phyloP scores from a whole-genome alignment of 1,140 invertebrate species.

The Papilio aristodemus region DNA sequence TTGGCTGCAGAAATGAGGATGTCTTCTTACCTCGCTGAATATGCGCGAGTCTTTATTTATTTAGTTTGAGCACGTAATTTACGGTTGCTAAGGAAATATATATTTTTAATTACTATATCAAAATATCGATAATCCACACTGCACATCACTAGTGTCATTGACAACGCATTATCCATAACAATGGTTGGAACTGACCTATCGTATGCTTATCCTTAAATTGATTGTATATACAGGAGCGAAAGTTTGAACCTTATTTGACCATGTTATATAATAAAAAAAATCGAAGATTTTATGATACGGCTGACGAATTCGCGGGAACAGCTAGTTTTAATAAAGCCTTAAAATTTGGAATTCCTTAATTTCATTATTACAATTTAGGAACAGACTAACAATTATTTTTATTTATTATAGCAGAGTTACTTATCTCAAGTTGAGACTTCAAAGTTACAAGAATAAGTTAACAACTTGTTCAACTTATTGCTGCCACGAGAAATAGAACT shows the following conservation, averaged over 20 bases:
- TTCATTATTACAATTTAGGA: no score
- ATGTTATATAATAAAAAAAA: no score
- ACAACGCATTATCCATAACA: constrained; percentile 44
- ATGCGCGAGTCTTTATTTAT: no score
- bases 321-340: no score
- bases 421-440: constrained; percentile 1
- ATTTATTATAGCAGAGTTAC: background rate
- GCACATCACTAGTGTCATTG: constrained; percentile 46
- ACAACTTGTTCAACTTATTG: constrained; percentile 2
- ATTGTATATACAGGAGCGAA: background rate
- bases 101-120: background rate
- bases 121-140: constrained; percentile 26
- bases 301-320: no score
- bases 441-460: constrained; percentile 10
- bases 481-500: background rate
- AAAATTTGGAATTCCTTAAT: no score
- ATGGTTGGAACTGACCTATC: constrained; percentile 27
- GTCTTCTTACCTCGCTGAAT: no score
- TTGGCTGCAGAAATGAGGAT: no score
- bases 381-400: no score
- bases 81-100: background rate
- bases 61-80: no score
- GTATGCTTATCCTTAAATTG: background rate
- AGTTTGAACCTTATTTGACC: no score
- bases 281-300: no score